A percentile compares a stretch with the other conserved stretches of the same genome.
Conservation (phyloP, 2,797 vertebrate species). For the Halcyon smyrnensis region DNA sequence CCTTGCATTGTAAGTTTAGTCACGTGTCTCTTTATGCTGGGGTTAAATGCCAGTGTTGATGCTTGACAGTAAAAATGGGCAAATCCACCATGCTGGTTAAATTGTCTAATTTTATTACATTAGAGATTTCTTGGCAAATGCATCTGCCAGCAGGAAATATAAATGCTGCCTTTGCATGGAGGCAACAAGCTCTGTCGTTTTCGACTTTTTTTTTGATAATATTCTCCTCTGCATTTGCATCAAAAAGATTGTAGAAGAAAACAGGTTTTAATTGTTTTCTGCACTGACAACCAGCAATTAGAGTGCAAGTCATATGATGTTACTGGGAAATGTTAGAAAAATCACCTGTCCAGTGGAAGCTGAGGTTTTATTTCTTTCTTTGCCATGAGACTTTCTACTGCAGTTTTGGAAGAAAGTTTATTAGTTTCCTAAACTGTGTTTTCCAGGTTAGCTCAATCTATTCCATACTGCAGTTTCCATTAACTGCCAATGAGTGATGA, state of each 20-base stretch:
- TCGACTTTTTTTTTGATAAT: conserved; percentile 62
- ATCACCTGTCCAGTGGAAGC: conserved; percentile 41
- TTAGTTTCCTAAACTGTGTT: neutral
- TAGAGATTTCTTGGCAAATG: conserved; percentile 81
- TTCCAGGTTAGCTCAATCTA: neutral
- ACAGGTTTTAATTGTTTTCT: conserved; percentile 74
- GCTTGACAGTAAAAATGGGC: conserved; percentile 79
- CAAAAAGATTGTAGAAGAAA: conserved; percentile 59
- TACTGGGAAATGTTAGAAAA: conserved; percentile 43
- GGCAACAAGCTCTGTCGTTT: conserved; percentile 68
- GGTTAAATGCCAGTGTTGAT: conserved; percentile 80
- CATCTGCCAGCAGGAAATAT: conserved; percentile 80
- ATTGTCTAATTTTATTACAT: conserved; percentile 85
- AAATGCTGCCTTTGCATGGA: conserved; percentile 74
- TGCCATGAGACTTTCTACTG: neutral
- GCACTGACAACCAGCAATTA: conserved; percentile 66
- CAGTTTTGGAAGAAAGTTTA: conserved; percentile 1
- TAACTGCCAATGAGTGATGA: conserved; percentile 12
- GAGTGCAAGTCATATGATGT: conserved; percentile 19
- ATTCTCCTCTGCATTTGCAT: conserved; percentile 68
- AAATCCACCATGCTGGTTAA: conserved; percentile 82
- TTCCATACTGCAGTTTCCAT: conserved; percentile 4
- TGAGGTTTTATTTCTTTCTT: conserved; percentile 28
- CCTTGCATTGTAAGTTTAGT: conserved; percentile 76
- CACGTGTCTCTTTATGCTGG: conserved; percentile 68